Evolutionary conservation across 2,113 vertebrate genomes (phyloP).

Genomic region (Syngnathus floridae): DNA sequence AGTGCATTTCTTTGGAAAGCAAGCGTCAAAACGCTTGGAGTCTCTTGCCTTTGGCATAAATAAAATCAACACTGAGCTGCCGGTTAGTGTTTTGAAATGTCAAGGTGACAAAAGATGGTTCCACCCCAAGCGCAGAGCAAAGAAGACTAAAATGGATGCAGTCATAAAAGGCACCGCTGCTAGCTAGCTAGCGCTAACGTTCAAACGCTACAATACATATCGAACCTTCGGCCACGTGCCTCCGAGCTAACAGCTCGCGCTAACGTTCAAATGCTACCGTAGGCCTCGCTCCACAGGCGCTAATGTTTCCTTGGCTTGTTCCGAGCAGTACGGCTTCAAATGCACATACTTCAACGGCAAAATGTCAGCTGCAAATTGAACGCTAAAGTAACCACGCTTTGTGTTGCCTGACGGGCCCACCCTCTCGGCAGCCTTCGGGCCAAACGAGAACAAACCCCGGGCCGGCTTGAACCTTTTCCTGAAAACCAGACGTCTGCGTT

Average conservation of each 20-base stretch:
- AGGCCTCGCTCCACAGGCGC: no score
- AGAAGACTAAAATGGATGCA: not conserved
- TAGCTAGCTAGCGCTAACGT: not conserved
- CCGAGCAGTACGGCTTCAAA: not conserved
- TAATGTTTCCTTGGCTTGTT: not conserved
- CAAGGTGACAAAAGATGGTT: not conserved
- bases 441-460: slow-evolving; percentile 6
- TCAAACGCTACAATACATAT: no score
- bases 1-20: not conserved
- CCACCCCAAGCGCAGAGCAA: no score
- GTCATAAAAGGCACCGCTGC: not conserved
- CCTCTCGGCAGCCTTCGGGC: not conserved
- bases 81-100: no score
- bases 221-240: no score
- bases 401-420: not conserved
- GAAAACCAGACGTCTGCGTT: not conserved
- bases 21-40: no score
- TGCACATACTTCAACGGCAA: not conserved
- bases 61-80: not conserved
- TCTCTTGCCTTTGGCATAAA: not conserved
- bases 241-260: no score
- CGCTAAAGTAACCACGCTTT: not conserved
- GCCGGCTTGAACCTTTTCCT: slow-evolving; percentile 11
- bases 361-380: not conserved
- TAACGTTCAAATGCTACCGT: no score